Evolutionary conservation across 30 jellyfish, hydroid and myxozoan genomes (phyloP), one percentile per base, ranked within the genome.

Genomic region (Aurelia coerulea): DNA sequence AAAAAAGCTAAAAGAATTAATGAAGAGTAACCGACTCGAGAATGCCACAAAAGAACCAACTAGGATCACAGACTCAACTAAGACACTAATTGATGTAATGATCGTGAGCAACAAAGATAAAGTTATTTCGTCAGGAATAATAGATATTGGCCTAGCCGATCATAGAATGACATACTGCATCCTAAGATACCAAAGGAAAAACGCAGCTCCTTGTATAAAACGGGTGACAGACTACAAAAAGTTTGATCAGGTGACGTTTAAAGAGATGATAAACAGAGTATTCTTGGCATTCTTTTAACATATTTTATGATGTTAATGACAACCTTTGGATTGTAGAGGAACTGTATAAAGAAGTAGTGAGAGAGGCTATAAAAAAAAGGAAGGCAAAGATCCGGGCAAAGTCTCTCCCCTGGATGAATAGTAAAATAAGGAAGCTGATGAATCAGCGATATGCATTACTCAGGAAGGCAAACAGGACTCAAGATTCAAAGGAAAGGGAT

Each of bases 21-120:
- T 54, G 66, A 54, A 54, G 66, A 10, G 17, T 54, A 54, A 54
- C 66, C 17, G 66, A 54, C 66, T 54, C 66, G 66, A 54, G 13
- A 54, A 54, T 10, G 66, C 17, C 16, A 54, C 17, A 10, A 17
- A 54, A 12, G 16, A 54, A 54, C 17, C 66, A 54, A 54, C 16
- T 10, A 54, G 17, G 66, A 54, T 54, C 16, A 54, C 66, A 17
- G 66, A 54, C 66, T 10, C 66, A 17, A 54, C 66, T 12, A 54
- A 54, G 77, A 66, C 18, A 12, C 39, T 33, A 33, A 66, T 70
- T 34, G 50, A 70, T 70, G 34, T 70, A 70, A 70, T 70, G 80
- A 70, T 70, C 56, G 80, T 70, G 14, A 70, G 80, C 56, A 23
- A 53, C 56, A 70, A 70, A 70, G 65, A 13, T 49, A 70, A 70